Percentiles rank a stretch among this genome's conserved stretches.
Evolutionary conservation across 1,140 invertebrate species (phyloP).

Genomic region (Laupala kohalensis): DNA sequence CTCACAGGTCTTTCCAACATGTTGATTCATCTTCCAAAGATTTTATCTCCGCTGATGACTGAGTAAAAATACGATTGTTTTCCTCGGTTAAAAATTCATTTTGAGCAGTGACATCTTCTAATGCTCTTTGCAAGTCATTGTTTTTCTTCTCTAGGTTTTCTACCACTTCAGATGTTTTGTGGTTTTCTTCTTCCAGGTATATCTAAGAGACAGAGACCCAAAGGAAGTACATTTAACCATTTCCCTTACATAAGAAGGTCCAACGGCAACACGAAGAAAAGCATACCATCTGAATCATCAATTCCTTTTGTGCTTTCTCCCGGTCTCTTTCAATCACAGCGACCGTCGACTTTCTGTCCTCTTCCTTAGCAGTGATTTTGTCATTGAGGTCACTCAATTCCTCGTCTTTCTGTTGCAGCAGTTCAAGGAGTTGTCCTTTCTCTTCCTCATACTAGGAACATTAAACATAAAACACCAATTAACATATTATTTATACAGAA

Average conservation of each 20-base stretch:
- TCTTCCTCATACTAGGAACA: constrained; percentile 12
- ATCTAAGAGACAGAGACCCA: no score
- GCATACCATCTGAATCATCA: background rate
- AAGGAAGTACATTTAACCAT: no score
- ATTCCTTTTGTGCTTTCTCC: constrained; percentile 1
- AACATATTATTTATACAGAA: no score
- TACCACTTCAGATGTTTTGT: background rate
- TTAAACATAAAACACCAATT: no score
- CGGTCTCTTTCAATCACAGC: background rate
- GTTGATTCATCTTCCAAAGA: background rate
- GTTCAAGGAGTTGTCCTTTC: constrained; percentile 6
- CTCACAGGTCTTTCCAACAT: background rate
- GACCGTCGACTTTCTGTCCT: background rate
- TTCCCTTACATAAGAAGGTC: background rate
- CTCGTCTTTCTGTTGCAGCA: constrained; percentile 6
- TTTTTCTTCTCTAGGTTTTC: background rate
- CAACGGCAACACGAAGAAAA: no score
- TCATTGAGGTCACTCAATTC: background rate
- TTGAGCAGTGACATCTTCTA: background rate
- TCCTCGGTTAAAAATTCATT: background rate
- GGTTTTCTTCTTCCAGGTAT: background rate
- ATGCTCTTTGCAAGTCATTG: background rate
- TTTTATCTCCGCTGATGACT: background rate
- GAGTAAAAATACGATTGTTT: background rate
- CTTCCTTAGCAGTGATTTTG: constrained; percentile 4